These are phyloP conservation scores for Melipona bicolor DNA, from an alignment of 2,888 invertebrate genomes.

Conservation along the genomic window DNA sequence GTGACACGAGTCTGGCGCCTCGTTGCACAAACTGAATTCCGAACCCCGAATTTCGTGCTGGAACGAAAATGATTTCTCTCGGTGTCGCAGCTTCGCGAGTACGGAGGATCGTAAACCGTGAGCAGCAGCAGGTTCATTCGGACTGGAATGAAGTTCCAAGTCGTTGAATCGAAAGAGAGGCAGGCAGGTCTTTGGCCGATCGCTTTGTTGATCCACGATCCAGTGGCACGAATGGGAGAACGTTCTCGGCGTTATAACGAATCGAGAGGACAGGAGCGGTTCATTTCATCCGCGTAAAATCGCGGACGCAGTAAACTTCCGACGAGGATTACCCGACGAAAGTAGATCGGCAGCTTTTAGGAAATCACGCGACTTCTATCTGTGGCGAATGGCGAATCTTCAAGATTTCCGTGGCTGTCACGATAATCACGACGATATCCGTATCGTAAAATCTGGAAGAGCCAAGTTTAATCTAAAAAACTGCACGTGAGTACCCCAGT, in stretches of 20 bases:
- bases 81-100: conserved; percentile 32
- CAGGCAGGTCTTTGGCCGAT: conserved; percentile 29
- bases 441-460: neutral
- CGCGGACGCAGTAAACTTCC: conserved; percentile 35
- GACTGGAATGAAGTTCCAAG: conserved; percentile 49
- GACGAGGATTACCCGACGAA: conserved; percentile 20
- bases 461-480: neutral
- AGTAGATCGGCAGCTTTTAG: neutral
- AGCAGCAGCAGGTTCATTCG: conserved; percentile 30
- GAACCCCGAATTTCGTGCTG: neutral
- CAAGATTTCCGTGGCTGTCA: neutral
- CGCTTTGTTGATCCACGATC: conserved; percentile 15
- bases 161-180: conserved; percentile 56
- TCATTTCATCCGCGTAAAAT: conserved; percentile 58
- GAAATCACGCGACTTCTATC: neutral
- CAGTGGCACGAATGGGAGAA: conserved; percentile 29
- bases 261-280: conserved; percentile 5
- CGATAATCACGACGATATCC: neutral
- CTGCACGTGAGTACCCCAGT: too few relatives aligned
- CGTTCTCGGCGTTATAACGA: neutral
- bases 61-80: neutral
- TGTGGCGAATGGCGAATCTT: neutral
- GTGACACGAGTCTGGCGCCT: conserved; percentile 5
- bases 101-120: conserved; percentile 61
- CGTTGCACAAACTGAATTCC: conserved; percentile 6